Percentiles rank a stretch among this genome's conserved stretches.
These are phyloP conservation scores for Agapostemon virescens DNA, from an alignment of 2,888 invertebrate species.

Conservation along the genomic window DNA sequence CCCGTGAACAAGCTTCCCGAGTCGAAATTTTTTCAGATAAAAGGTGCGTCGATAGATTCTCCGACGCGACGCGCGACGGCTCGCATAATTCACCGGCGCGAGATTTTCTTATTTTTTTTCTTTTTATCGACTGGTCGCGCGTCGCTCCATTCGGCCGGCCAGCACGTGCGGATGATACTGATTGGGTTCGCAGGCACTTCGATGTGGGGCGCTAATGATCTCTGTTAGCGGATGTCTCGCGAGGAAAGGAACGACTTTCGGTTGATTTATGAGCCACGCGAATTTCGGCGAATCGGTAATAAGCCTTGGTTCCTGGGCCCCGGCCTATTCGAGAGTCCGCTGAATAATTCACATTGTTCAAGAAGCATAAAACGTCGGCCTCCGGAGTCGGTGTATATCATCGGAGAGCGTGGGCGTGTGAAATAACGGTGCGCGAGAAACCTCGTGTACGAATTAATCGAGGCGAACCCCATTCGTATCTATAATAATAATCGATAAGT, in stretches of 20 bases:
- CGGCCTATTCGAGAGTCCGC: not conserved
- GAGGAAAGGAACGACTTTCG: conserved; percentile 45
- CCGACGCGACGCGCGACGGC: not conserved
- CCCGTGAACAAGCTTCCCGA: not conserved
- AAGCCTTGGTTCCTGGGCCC: conserved; percentile 25
- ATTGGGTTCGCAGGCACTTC: conserved; percentile 58
- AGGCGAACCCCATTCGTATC: not conserved
- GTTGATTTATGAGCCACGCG: conserved; percentile 62
- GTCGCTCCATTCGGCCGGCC: conserved; percentile 26
- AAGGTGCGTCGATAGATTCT: conserved; percentile 10
- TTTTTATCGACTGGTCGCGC: conserved; percentile 48
- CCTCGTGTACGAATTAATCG: not conserved
- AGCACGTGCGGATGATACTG: conserved; percentile 57
- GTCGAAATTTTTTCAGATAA: conserved; percentile 18
- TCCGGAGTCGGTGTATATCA: not conserved
- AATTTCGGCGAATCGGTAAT: conserved; percentile 56
- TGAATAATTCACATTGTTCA: conserved; percentile 6
- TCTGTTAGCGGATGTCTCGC: conserved; percentile 64
- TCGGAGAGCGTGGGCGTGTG: conserved; percentile 1
- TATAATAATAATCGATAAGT: conserved; percentile 3
- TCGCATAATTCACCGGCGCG: conserved; percentile 41
- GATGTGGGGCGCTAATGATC: conserved; percentile 66
- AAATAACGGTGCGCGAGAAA: not conserved
- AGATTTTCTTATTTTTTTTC: too few relatives aligned
- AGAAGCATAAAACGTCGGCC: conserved; percentile 4